Evolutionary conservation across 2,113 vertebrate genomes (phyloP).

Genomic region (Nothoprocta perdicaria): DNA sequence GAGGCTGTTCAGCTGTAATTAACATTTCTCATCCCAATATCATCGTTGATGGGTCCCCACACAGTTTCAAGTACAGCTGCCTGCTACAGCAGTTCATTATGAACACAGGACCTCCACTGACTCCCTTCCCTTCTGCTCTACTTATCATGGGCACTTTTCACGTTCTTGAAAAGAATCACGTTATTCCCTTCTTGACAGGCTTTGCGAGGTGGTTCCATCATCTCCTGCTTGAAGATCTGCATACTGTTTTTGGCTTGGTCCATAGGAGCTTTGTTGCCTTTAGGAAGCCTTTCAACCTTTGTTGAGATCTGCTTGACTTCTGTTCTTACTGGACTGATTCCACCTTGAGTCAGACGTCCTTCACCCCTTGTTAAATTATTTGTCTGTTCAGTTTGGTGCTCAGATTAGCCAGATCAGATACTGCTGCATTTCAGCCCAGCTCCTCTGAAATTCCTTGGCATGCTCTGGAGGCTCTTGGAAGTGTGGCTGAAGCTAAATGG

Average conservation of each 20-base stretch:
- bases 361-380: constrained; percentile 25
- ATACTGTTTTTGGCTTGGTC: neutral
- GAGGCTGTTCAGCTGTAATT: constrained; percentile 45
- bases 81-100: constrained; percentile 34
- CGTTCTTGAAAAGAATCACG: neutral
- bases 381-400: constrained; percentile 6
- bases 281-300: constrained; percentile 9
- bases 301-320: constrained; percentile 21
- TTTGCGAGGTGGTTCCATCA: neutral
- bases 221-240: neutral
- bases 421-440: neutral
- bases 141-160: neutral
- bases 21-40: constrained; percentile 56
- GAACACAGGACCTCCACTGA: constrained; percentile 48
- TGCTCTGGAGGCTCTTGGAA: constrained; percentile 5
- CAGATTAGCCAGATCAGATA: constrained; percentile 5
- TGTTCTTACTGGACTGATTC: constrained; percentile 18
- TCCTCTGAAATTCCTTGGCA: constrained; percentile 34
- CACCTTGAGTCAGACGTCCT: neutral
- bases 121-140: constrained; percentile 42
- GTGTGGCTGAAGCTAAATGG: neutral
- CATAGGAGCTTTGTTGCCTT: neutral
- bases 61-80: constrained; percentile 51
- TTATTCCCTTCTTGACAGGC: neutral
- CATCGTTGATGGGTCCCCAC: constrained; percentile 44